These are phyloP conservation scores for Haemorhous mexicanus DNA, from an alignment of 2,113 vertebrate genomes.

Conservation along the genomic window DNA sequence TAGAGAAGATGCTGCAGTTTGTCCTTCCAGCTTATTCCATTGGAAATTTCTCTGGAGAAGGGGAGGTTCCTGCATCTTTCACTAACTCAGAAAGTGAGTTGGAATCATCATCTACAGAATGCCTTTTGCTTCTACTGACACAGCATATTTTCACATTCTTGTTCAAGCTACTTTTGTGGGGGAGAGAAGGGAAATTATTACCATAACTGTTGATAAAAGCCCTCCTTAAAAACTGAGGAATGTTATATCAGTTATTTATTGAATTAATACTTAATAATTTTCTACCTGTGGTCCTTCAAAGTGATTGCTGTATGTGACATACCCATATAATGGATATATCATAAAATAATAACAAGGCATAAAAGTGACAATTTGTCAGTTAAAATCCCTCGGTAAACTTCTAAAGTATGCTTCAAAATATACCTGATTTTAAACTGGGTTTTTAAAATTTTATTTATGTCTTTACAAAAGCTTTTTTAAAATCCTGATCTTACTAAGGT, in stretches of 20 bases:
- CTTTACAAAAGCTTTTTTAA: background rate
- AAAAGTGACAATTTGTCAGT: background rate
- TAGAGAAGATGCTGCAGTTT: background rate
- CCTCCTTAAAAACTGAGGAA: background rate
- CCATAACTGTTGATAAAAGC: background rate
- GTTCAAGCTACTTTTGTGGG: background rate
- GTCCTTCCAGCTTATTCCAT: background rate
- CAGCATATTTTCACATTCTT: background rate
- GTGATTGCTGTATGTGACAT: background rate
- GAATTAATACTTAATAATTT: background rate
- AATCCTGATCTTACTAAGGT: background rate
- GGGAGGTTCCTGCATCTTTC: background rate
- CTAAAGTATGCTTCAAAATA: background rate
- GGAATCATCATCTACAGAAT: background rate
- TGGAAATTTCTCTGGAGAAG: background rate
- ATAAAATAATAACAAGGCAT: background rate
- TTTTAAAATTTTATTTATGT: background rate
- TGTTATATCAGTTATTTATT: background rate
- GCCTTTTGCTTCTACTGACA: background rate
- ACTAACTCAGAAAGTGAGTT: background rate
- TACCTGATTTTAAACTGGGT: background rate
- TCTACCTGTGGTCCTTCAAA: background rate
- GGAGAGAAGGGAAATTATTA: background rate
- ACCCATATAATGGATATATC: background rate
- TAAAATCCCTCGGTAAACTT: background rate